Evolutionary conservation across 2,113 vertebrate genomes (phyloP), one percentile per base, ranked within the genome.

Genomic region (Istiophorus platypterus): DNA sequence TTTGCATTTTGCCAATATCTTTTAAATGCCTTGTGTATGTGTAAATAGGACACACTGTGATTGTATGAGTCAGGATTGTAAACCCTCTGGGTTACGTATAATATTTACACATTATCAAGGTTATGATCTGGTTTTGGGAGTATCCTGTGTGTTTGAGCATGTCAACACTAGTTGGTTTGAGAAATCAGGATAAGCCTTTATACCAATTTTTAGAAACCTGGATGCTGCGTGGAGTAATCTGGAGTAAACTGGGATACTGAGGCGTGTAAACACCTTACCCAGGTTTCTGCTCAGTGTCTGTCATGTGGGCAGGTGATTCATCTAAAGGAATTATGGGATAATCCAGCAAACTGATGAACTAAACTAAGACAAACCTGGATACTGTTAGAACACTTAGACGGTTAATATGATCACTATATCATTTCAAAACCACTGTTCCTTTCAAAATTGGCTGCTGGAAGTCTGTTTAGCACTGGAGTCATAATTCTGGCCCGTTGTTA

Each of bases 401-500:
- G 20, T 27, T 58, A 5, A 51, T 49, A 72, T 66, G 1, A 45
- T 51, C 49, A 24, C 51, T 39, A 57, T 34, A 18, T 47, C 15
- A 26, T 57, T 22, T 27, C 61, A 4, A 22, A 14, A 47, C 12
- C 22, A 17, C 7, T 34, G 29, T 69, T 76, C 61, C 7, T 54
- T 63, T 47, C 56, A 34, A 18, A 22, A 6, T 59, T 18, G 34
- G 41, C 18, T 47, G 29, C 52, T 49, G 1, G 12, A 65, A 49
- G 12, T 31, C 2, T 0, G 20, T 71, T 78, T 47, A 72, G 15
- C 62, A 41, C 24, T 58, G 34, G 41, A 76, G 47, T 82, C 56
- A 69, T 49, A 39, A 80, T 15, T 72, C 42, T 63, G 9, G 2
- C 76, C 11, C 84, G 41, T 61, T 89, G 59, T 88, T 77, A 7